A percentile compares a stretch with the other conserved stretches of the same genome.
These are phyloP conservation scores for Alectura lathami DNA, from an alignment of 2,113 vertebrate genomes.

Conservation along the genomic window DNA sequence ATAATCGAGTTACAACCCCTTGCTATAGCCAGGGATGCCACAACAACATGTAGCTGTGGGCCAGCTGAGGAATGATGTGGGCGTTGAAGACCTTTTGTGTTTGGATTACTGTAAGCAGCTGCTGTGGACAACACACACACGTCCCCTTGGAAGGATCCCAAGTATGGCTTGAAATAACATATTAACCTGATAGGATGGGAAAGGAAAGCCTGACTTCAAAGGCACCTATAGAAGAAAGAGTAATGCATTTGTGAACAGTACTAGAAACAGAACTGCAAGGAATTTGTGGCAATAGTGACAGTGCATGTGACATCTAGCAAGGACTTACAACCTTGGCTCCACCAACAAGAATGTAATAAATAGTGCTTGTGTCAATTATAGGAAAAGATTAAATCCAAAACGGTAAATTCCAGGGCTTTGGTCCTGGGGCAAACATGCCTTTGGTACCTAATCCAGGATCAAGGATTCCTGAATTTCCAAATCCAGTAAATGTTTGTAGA, in stretches of 20 bases:
- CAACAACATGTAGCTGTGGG: too few relatives aligned
- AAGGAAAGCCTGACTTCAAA: neutral
- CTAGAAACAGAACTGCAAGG: neutral
- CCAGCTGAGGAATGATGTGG: neutral
- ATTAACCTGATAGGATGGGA: neutral
- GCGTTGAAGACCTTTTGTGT: neutral
- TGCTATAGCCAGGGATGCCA: too few relatives aligned
- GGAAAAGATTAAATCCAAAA: neutral
- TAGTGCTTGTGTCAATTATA: too few relatives aligned
- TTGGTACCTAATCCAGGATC: neutral
- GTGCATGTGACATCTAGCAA: neutral
- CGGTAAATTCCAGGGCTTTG: neutral
- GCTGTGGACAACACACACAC: neutral
- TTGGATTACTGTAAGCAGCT: neutral
- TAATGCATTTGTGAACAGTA: neutral
- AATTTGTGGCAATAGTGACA: neutral
- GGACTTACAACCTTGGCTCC: rapidly evolving
- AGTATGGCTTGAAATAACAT: neutral
- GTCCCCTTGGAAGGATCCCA: neutral
- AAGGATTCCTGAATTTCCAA: neutral
- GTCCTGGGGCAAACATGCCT: neutral
- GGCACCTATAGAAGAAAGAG: neutral
- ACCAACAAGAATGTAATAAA: too few relatives aligned
- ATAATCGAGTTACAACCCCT: too few relatives aligned
- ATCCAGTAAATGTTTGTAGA: neutral